Evolutionary conservation across 2,113 vertebrate species (phyloP), one percentile per base, ranked within the genome.

Genomic region (Cheirogaleus medius): DNA sequence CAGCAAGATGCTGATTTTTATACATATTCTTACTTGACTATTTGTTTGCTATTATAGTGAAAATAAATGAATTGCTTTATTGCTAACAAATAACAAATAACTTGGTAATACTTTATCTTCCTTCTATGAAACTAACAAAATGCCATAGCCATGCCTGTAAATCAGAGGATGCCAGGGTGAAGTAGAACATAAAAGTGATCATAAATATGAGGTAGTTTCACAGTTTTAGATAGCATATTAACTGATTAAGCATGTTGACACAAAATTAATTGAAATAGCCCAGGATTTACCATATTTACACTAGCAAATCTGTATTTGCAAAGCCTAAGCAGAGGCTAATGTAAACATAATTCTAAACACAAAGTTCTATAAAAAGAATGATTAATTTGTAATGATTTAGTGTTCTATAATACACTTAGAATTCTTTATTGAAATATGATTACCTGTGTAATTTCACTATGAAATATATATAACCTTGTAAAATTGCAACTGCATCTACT

Each of bases 191-290:
- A 80, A 95, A 96, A 96, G n/a, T 13, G 0, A 88, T 63, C 56
- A 89, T 60, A 88, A 93, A 96, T 66, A 47, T 74, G 32, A 88
- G 20, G 8, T 63, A 69, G 20, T 88, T 94, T 91, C 63, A 63
- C 25, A 87, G 21, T 47, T 91, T 95, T 85, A 94, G 21, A 66
- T 80, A 96, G 29, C 20, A n/a, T 5, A 3, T 58, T 54, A 78
- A 88, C 20, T 89, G 86, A 96, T 95, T 97, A 96, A 93, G 3
- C 84, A 88, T 93, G 56, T 84, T 92, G 91, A 86, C 52, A 97
- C 17, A 81, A 63, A 73, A 87, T 88, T 34, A n/a, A 92, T 49
- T 94, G n/a, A 91, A 95, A 95, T 74, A 92, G 39, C 6, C 3
- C 37, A 66, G 71, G 56, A 88, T 96, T 96, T 96, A 66, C 23